These are phyloP conservation scores for Nothoprocta pentlandii DNA, from an alignment of 2,113 vertebrate genomes.

Conservation along the genomic window DNA sequence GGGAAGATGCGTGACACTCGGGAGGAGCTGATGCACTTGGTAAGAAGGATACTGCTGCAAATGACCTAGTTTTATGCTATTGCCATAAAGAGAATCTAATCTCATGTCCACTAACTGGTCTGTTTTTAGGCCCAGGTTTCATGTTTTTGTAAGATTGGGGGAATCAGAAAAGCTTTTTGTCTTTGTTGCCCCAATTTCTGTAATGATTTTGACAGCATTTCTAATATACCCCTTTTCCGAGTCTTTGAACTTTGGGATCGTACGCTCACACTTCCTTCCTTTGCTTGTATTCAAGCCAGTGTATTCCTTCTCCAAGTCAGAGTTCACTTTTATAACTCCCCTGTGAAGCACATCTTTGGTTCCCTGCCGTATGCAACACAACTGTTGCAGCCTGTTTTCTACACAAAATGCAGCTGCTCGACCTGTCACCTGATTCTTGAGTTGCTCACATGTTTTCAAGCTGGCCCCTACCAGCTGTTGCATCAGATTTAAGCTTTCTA, in stretches of 20 bases:
- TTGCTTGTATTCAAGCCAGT: neutral
- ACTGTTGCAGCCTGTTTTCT: neutral
- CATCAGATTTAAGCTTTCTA: neutral
- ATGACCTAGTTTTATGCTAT: neutral
- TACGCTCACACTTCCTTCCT: neutral
- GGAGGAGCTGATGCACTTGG: slow-evolving; percentile 76
- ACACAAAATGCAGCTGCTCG: neutral
- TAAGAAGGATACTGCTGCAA: slow-evolving; percentile 6
- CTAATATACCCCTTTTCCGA: neutral
- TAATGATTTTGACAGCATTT: neutral
- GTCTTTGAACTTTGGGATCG: neutral
- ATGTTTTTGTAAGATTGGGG: neutral
- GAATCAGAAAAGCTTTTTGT: neutral
- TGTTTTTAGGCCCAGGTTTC: neutral
- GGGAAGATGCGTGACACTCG: slow-evolving; percentile 76
- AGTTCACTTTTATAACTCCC: neutral
- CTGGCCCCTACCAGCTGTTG: neutral
- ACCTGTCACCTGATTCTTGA: neutral
- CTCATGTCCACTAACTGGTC: neutral
- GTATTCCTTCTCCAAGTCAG: neutral
- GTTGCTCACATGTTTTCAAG: neutral
- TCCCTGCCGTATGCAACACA: neutral
- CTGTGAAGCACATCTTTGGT: neutral
- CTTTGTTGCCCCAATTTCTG: neutral
- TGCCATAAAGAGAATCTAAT: too few relatives aligned